phyloP scores from a whole-genome alignment of 2,113 vertebrate genomes.

The Rostratula benghalensis region DNA sequence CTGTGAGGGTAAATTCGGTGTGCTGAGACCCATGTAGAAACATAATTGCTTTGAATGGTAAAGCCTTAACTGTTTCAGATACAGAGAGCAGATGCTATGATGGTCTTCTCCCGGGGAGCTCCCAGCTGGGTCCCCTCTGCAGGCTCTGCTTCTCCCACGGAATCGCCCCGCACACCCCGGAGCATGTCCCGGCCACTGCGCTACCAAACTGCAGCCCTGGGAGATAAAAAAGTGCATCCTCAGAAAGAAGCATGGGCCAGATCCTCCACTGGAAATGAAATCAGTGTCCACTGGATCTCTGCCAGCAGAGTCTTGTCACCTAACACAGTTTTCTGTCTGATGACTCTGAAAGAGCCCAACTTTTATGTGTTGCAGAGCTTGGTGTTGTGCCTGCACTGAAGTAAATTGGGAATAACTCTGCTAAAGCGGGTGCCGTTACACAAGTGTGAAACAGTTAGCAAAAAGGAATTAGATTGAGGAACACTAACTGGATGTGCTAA shows the following conservation, averaged over 20 bases:
- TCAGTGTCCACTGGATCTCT: background rate
- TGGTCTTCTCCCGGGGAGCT: background rate
- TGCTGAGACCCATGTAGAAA: background rate
- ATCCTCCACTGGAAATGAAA: accelerated
- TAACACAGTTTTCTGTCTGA: background rate
- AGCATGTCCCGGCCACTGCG: accelerated
- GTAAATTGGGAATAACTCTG: background rate
- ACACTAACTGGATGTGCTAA: constrained; percentile 30
- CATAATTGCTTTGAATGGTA: background rate
- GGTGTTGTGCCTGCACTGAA: background rate
- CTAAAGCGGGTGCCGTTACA: background rate
- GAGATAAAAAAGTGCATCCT: background rate
- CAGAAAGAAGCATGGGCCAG: background rate
- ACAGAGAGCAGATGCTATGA: background rate
- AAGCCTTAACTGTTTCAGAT: background rate
- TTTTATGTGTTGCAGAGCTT: background rate
- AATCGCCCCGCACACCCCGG: background rate
- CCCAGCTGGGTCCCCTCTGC: background rate
- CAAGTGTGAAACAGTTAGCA: background rate
- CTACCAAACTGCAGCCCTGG: background rate
- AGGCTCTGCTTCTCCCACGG: background rate
- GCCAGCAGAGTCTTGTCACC: background rate
- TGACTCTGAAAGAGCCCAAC: background rate
- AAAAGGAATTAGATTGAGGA: background rate
- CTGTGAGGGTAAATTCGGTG: background rate